Evolutionary conservation across 64 coral and sea anemone species (phyloP), one percentile per base, ranked within the genome.

Genomic region (Exaiptasia diaphana): DNA sequence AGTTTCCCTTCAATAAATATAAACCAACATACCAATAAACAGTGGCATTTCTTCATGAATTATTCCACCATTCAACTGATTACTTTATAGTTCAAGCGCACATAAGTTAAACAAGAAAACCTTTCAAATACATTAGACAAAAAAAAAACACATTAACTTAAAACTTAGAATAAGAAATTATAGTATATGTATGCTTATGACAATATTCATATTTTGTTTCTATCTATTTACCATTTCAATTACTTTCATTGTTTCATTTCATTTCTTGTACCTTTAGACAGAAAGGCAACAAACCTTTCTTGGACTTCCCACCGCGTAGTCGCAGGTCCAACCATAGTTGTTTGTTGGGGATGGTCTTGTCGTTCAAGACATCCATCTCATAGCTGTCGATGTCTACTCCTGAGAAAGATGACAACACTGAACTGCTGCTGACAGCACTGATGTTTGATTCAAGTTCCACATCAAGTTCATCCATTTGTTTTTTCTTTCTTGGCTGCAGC

Each of bases 401-500:
- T 4, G 91, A 95, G 31, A 95, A 64, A 11, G 91, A 95, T 2
- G 93, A 97, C 41, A 97, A 55, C 18, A 97, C 88, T 0, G 93
- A 97, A 21, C 93, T 97, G 42, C 88, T 91, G 43, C 93, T 97
- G 41, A 97, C 76, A 9, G 88, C 85, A 28, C 93, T 97, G 30
- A 82, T 71, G 44, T 97, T 97, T 11, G 93, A 97, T 50, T 97
- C 93, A 34, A 97, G 45, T 27, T 97, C 93, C 9, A 79, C 73
- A 44, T 91, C 93, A 32, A 91, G 83, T 50, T 65, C 74, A 64
- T 91, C 62, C 24, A n/a, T 69, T 27, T 79, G 84, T 79, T 87
- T 91, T 74, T 92, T 97, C 74, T 97, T 97, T 71, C 85, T 97
- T 46, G 93, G 93, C 50, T 97, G 93, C 13, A 97, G 38, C 93